phyloP scores from a whole-genome alignment of 2,888 invertebrate genomes.

The Hyposoter didymator region DNA sequence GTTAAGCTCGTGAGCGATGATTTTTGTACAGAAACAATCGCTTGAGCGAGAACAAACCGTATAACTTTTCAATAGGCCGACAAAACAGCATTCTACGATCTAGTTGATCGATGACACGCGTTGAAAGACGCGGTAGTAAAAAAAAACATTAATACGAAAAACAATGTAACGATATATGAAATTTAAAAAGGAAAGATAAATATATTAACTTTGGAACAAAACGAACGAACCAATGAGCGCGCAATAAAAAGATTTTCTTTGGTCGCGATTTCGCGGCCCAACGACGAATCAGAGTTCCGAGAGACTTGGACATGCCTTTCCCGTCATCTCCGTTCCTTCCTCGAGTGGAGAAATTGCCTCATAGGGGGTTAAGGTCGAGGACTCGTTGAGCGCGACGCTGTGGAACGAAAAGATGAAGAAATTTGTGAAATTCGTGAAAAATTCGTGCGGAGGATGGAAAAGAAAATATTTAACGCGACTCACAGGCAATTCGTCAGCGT shows the following conservation, averaged over 20 bases:
- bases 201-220: conserved; percentile 9
- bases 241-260: conserved; percentile 16
- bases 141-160: conserved; percentile 22
- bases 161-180: conserved; percentile 2
- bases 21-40: conserved; percentile 10
- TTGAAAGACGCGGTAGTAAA: not conserved
- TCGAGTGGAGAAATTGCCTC: conserved; percentile 11
- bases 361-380: conserved; percentile 25
- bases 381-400: conserved; percentile 50
- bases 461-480: conserved; percentile 34
- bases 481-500: conserved; percentile 71
- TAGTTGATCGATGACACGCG: not conserved
- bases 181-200: not conserved
- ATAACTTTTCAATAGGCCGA: not conserved
- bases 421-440: no score
- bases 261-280: conserved; percentile 17
- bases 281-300: not conserved
- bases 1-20: conserved; percentile 9
- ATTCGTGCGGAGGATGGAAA: not conserved
- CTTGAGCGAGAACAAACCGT: not conserved
- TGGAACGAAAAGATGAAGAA: not conserved
- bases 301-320: not conserved
- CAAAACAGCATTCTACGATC: not conserved
- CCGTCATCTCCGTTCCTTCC: not conserved
- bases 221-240: conserved; percentile 17